These are phyloP conservation scores for Ypsolopha sequella DNA, from an alignment of 2,888 invertebrate species.

Conservation along the genomic window DNA sequence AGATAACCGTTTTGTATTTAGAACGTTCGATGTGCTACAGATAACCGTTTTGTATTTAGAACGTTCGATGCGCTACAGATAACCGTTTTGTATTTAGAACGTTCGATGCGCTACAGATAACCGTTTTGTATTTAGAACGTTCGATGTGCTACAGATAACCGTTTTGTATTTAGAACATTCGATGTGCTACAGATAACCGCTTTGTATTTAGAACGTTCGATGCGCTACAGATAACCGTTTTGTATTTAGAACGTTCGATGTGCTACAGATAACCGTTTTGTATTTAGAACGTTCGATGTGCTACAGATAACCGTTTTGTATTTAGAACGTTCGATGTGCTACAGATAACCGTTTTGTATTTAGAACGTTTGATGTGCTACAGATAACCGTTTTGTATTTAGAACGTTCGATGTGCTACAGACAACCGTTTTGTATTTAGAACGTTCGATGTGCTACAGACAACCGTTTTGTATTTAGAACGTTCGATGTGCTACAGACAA, in stretches of 20 bases:
- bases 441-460: constrained; percentile 30
- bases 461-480: constrained; percentile 26
- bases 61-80: constrained; percentile 30
- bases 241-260: constrained; percentile 27
- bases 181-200: constrained; percentile 31
- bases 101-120: constrained; percentile 33
- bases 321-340: constrained; percentile 24
- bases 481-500: constrained; percentile 33
- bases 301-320: constrained; percentile 32
- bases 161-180: constrained; percentile 25
- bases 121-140: constrained; percentile 24
- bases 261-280: constrained; percentile 31
- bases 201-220: constrained; percentile 27
- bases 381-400: constrained; percentile 33
- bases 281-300: constrained; percentile 25
- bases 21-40: constrained; percentile 26
- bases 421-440: constrained; percentile 30
- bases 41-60: constrained; percentile 31
- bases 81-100: constrained; percentile 26
- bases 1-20: constrained; percentile 33
- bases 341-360: constrained; percentile 33
- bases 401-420: constrained; percentile 26
- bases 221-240: constrained; percentile 30
- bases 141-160: constrained; percentile 31
- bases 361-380: constrained; percentile 22